Percentiles rank a stretch among this genome's conserved stretches.
phyloP scores from a whole-genome alignment of 2,113 vertebrate species.

The Clarias magur region DNA sequence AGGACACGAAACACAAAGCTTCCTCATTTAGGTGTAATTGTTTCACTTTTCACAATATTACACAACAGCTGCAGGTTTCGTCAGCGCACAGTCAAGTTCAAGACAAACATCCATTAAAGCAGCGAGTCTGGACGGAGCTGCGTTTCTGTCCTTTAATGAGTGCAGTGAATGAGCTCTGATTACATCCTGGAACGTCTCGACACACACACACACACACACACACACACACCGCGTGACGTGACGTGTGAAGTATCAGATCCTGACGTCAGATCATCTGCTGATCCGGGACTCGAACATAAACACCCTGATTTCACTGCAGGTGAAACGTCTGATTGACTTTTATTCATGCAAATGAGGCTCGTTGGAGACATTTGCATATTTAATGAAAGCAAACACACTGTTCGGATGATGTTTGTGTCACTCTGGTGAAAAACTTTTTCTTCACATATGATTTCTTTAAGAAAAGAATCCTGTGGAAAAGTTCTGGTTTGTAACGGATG shows the following conservation, averaged over 20 bases:
- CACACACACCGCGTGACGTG: neutral
- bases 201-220: neutral
- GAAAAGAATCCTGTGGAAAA: too few relatives aligned
- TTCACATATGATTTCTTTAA: too few relatives aligned
- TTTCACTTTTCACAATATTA: neutral
- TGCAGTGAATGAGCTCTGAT: neutral
- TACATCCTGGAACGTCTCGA: neutral
- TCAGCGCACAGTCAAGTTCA: neutral
- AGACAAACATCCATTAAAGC: neutral
- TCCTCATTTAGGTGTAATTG: neutral
- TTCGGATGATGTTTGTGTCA: neutral
- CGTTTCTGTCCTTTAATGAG: neutral
- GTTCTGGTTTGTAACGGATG: too few relatives aligned
- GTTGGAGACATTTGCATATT: neutral
- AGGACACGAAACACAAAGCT: neutral
- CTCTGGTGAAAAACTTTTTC: neutral
- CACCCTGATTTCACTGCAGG: neutral
- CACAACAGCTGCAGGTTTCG: neutral
- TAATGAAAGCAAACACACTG: neutral
- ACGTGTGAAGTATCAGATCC: neutral
- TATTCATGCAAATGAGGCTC: neutral
- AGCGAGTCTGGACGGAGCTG: neutral
- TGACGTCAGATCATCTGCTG: conserved; percentile 9
- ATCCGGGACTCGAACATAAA: neutral
- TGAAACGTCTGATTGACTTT: neutral